Evolutionary conservation across 2,888 invertebrate species (phyloP).

Genomic region (Amiota mariae): DNA sequence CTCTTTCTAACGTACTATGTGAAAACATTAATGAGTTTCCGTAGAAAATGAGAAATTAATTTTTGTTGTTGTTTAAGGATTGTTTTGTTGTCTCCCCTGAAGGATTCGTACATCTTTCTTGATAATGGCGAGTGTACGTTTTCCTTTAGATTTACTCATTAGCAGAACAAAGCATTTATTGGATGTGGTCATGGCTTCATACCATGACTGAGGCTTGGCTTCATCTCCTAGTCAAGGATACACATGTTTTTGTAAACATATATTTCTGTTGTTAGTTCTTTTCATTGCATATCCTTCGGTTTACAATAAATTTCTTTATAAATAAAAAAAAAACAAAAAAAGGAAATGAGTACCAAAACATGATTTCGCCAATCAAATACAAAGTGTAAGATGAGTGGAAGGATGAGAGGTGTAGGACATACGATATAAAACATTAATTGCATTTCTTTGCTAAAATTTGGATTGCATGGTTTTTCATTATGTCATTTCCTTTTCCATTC

Average conservation of each 20-base stretch:
- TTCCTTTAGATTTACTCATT: not conserved
- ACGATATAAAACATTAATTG: constrained; percentile 24
- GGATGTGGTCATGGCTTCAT: no score
- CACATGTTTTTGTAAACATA: not conserved
- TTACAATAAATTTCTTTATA: no score
- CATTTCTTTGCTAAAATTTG: constrained; percentile 6
- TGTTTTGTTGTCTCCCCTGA: not conserved
- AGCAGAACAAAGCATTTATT: not conserved
- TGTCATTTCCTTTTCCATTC: not conserved
- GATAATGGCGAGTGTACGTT: not conserved
- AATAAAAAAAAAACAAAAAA: not conserved
- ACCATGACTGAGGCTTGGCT: no score
- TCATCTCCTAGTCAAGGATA: constrained; percentile 15
- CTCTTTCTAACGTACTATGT: no score
- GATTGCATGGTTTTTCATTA: constrained; percentile 1
- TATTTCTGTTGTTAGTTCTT: no score
- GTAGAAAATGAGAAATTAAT: constrained; percentile 26
- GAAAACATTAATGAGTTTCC: constrained; percentile 29
- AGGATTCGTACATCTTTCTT: not conserved
- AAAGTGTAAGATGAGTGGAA: not conserved
- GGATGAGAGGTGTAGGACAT: not conserved
- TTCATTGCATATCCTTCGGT: no score
- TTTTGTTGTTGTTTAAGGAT: constrained; percentile 1
- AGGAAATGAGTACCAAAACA: not conserved
- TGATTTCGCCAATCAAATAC: not conserved